A percentile compares a stretch with the other conserved stretches of the same genome.
Conservation (phyloP, 2,888 invertebrate species). For the Caenorhabditis angaria region DNA sequence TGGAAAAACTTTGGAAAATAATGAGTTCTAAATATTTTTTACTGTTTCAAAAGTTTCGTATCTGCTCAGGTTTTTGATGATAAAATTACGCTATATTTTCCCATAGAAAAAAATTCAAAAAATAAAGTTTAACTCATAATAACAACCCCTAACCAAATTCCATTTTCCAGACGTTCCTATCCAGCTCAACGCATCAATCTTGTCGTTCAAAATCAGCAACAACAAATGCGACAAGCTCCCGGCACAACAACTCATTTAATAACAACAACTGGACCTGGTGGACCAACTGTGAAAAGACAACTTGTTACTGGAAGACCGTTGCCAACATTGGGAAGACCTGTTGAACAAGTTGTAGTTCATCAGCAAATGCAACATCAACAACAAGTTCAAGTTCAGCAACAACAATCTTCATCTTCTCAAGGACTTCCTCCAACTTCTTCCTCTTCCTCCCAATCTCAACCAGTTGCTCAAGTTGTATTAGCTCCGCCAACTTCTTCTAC, state of each 20-base stretch:
- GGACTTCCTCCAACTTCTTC: neutral
- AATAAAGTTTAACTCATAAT: too few relatives aligned
- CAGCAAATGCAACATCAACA: neutral
- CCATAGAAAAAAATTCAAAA: too few relatives aligned
- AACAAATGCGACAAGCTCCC: constrained; percentile 13
- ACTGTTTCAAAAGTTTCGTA: constrained; percentile 6
- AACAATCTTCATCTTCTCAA: neutral
- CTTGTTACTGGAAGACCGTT: neutral
- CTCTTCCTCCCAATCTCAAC: constrained; percentile 9
- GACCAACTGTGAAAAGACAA: neutral
- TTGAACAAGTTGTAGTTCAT: neutral
- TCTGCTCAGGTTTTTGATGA: too few relatives aligned
- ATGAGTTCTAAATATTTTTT: neutral
- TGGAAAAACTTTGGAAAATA: neutral
- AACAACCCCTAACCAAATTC: too few relatives aligned
- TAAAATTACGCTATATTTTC: too few relatives aligned
- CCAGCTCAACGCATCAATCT: constrained; percentile 25
- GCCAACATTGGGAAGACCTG: neutral
- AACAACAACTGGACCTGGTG: neutral
- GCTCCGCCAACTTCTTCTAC: constrained; percentile 18
- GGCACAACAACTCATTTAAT: constrained; percentile 7
- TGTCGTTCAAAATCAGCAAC: constrained; percentile 18
- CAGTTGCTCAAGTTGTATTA: constrained; percentile 27
- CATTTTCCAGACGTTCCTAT: neutral
- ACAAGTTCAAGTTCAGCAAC: neutral